These are phyloP conservation scores for Caenorhabditis sp. DNA, from an alignment of 2,888 invertebrate species.

Conservation along the genomic window DNA sequence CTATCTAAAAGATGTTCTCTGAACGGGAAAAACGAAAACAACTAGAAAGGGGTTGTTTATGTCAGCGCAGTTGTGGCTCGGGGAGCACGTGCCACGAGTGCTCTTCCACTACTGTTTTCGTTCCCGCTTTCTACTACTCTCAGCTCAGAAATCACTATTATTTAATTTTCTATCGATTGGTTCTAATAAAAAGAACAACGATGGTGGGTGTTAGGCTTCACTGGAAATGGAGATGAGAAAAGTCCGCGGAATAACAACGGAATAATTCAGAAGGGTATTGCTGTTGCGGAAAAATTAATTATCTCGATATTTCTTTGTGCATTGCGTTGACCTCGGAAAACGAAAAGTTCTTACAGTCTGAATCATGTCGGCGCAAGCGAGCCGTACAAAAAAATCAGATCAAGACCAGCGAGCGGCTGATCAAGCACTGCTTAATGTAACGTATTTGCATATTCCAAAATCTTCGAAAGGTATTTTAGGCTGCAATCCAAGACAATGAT, in stretches of 20 bases:
- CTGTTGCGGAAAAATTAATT: not conserved
- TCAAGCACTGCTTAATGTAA: conserved; percentile 53
- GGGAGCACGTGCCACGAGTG: conserved; percentile 25
- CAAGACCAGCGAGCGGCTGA: conserved; percentile 55
- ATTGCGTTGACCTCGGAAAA: too few relatives aligned
- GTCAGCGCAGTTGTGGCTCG: not conserved
- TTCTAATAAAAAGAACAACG: too few relatives aligned
- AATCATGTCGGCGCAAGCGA: conserved; percentile 59
- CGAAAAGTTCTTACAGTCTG: not conserved
- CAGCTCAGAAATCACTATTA: too few relatives aligned
- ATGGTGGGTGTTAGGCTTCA: too few relatives aligned
- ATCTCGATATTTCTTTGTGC: too few relatives aligned
- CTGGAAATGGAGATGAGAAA: too few relatives aligned
- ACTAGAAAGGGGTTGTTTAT: conserved; percentile 35
- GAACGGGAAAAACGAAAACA: conserved; percentile 6
- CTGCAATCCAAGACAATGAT: conserved; percentile 48
- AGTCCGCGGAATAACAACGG: too few relatives aligned
- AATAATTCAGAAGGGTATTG: not conserved
- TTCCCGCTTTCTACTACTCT: not conserved
- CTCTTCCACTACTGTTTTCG: conserved; percentile 2
- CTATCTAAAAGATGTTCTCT: not conserved
- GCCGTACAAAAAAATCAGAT: conserved; percentile 47
- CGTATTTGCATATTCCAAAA: too few relatives aligned
- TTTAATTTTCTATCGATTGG: too few relatives aligned
- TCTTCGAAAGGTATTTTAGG: conserved; percentile 4